phyloP scores from a whole-genome alignment of 2,797 vertebrate species.

The Lateolabrax maculatus region DNA sequence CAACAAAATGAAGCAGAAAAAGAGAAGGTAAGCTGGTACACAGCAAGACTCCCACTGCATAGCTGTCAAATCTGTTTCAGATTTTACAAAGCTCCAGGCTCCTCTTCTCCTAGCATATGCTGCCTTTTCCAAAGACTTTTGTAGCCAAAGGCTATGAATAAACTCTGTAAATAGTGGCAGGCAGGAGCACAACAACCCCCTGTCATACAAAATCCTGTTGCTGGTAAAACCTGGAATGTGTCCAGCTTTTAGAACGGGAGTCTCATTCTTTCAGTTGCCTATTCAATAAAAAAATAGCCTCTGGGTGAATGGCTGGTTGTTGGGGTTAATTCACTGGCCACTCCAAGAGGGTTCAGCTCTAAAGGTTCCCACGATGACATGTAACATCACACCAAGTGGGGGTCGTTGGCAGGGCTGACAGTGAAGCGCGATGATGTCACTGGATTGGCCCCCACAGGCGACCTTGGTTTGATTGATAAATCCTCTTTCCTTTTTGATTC shows the following conservation, averaged over 20 bases:
- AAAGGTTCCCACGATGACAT: conserved; percentile 52
- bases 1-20: conserved; percentile 85
- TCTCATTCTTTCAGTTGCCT: conserved; percentile 81
- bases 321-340: conserved; percentile 69
- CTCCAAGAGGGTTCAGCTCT: conserved; percentile 73
- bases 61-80: conserved; percentile 86
- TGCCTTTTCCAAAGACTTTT: conserved; percentile 74
- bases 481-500: conserved; percentile 91
- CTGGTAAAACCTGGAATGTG: conserved; percentile 86
- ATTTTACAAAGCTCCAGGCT: conserved; percentile 85
- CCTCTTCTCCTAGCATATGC: conserved; percentile 74
- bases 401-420: conserved; percentile 93
- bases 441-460: conserved; percentile 76
- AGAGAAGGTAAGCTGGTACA: conserved; percentile 87
- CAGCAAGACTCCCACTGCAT: conserved; percentile 89
- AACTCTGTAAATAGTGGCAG: conserved; percentile 81
- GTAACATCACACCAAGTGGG: conserved; percentile 84
- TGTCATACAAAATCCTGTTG: conserved; percentile 82
- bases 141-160: conserved; percentile 72
- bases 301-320: conserved; percentile 81
- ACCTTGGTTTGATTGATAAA: conserved; percentile 86
- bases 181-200: conserved; percentile 72
- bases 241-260: conserved; percentile 84
- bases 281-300: conserved; percentile 88
- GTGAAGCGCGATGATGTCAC: conserved; percentile 93